Evolutionary conservation across 2,113 vertebrate species (phyloP), one percentile per base, ranked within the genome.

Genomic region (Xiphorhynchus elegans): DNA sequence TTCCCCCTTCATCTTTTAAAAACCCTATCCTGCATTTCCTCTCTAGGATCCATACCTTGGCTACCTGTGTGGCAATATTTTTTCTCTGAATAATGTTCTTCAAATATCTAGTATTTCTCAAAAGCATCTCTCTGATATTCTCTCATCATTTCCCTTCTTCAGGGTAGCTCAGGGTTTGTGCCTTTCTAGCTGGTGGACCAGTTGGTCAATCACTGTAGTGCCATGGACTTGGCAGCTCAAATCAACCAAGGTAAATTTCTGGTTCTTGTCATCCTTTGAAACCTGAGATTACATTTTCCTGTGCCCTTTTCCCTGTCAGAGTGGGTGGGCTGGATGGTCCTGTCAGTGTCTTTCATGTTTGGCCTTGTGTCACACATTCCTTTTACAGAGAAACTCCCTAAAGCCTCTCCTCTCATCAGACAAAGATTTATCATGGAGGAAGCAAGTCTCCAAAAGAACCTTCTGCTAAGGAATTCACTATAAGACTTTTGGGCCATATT

Each of bases 241-340:
- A 77, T 73, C 37, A 39, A 7, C 58, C 55, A 81, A 72, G 8
- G 17, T 49, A 52, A 72, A 64, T 60, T 76, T 83, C 53, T 76
- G 40, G 2, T 42, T 81, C 69, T 78, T 83, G 39, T 44, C 6
- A 47, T 39, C 6, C 4, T 60, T 60, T 95, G 74, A 60, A 93
- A 72, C 3, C 12, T 5, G 33, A 82, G 14, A 62, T 53, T 77
- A 23, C 5, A 19, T 55, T 92, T 90, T 88, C 17, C 33, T 50
- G 9, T 63, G n/a, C 7, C n/a, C 20, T 94, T 76, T 80, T 7
- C 23, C 26, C 26, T 68, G 17, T 64, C 46, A 82, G 46, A 84
- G 76, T 4, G 25, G 7, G 18, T 84, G 42, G 20, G 4, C 15
- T 76, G 26, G 20, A 37, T 0, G 0, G 0, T 59, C 37, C 49